Evolutionary conservation across 2,113 vertebrate genomes (phyloP).

Genomic region (Petaurus breviceps): DNA sequence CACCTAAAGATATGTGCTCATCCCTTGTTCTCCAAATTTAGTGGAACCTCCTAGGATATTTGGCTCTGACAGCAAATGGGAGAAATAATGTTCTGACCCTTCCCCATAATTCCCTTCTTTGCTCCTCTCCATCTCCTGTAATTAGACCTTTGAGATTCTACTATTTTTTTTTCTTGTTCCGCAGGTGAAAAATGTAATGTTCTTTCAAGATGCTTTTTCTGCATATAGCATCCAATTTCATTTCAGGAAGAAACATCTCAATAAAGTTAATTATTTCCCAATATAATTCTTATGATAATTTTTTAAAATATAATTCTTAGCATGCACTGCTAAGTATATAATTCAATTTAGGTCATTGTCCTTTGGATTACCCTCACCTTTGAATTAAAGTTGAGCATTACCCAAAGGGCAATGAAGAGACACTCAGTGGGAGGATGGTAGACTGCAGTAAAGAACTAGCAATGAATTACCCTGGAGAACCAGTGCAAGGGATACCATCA

Average conservation of each 20-base stretch:
- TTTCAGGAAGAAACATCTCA: background rate
- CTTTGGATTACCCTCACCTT: background rate
- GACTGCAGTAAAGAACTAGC: background rate
- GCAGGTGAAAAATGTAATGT: background rate
- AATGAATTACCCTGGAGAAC: background rate
- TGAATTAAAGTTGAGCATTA: background rate
- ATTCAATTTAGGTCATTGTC: background rate
- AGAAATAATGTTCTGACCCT: background rate
- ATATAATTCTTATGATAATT: background rate
- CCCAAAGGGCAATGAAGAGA: background rate
- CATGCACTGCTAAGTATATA: background rate
- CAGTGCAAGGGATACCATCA: background rate
- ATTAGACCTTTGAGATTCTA: background rate
- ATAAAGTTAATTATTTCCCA: background rate
- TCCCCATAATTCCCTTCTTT: background rate
- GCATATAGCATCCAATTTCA: background rate
- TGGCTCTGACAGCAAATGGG: background rate
- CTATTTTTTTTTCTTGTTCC: background rate
- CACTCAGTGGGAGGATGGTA: background rate
- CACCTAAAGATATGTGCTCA: background rate
- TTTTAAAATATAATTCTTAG: background rate
- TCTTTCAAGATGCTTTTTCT: background rate
- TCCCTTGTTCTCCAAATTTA: background rate
- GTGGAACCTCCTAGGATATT: background rate
- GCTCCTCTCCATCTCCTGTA: rapidly evolving